Base-by-base conservation (phyloP, 2,888 invertebrate genomes). In the Strigamia transsilvanica region DNA sequence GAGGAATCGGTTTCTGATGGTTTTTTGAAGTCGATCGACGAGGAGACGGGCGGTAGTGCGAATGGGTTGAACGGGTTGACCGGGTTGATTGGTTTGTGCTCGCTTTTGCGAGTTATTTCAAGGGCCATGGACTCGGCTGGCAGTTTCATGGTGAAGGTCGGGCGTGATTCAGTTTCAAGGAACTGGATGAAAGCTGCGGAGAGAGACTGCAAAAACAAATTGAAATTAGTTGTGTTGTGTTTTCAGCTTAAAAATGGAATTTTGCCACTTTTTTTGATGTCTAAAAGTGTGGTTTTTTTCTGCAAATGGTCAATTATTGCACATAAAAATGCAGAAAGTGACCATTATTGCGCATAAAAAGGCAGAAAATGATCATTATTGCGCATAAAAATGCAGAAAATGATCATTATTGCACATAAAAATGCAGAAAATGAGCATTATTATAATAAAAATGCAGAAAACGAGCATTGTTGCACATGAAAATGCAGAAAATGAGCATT, bases 131-230 rank as follows among this genome's bases (percentile, higher is more conserved):
- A 85, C 82, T 88, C 88, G 0, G 87, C 87, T 0, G 88, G 88
- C 13, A 89, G 86, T 73, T 86, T 86, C 27, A 86, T 84, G 32
- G 87, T 86, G 9, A 86, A 86, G 51, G 86, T 86, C 0, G 95
- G 95, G 82, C 91, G 91, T 0, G 95, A 95, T 88, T 96, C 96
- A 84, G 91, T 92, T 88, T 97, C 95, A 84, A 97, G 89, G 89
- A 96, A 97, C 85, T 91, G 90, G 13, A 94, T 91, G 87, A 94
- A 94, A 83, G 93, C 92, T 86, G 92, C 91, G 0, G 93, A 92
- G 83, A 94, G 88, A 0, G 93, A 92, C 89, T 89, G 87, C 23
- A 84, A 83, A 79, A 84, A n/a, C 81, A 84, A 82, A 80, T 18
- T 7, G 9, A 77, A 77, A 56, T n/a, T 21, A 56, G 6, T 56